Percentiles rank a stretch among this genome's conserved stretches.
phyloP scores from a whole-genome alignment of 2,888 invertebrate species.

The Cerceris rybyensis region DNA sequence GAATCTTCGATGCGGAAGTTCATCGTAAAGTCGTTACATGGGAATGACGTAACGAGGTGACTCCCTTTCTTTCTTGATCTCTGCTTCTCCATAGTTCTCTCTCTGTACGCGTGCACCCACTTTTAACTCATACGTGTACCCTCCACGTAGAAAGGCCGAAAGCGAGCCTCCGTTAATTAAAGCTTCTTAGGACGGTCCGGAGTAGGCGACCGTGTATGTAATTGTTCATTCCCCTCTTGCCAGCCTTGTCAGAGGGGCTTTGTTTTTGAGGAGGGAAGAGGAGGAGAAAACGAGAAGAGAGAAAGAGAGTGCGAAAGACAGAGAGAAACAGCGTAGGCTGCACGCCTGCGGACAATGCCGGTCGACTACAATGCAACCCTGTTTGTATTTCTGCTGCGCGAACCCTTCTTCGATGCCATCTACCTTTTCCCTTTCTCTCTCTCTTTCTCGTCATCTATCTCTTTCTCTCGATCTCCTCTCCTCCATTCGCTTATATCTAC shows the following conservation, averaged over 20 bases:
- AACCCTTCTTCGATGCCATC: constrained; percentile 56
- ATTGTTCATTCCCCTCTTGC: constrained; percentile 70
- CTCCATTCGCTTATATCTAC: neutral
- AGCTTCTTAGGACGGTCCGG: constrained; percentile 64
- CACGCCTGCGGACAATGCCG: constrained; percentile 60
- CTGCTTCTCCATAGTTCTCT: neutral
- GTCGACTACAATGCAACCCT: constrained; percentile 52
- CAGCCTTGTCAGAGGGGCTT: constrained; percentile 62
- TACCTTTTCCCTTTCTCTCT: constrained; percentile 18
- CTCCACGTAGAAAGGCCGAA: constrained; percentile 26
- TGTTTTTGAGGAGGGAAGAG: constrained; percentile 62
- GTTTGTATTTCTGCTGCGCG: constrained; percentile 59
- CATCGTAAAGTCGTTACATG: constrained; percentile 35
- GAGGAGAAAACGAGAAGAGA: constrained; percentile 8
- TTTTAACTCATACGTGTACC: constrained; percentile 5
- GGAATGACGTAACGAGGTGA: constrained; percentile 8
- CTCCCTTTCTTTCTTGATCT: neutral
- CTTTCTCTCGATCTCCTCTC: neutral
- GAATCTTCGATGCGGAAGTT: constrained; percentile 38
- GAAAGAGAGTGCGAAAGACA: neutral
- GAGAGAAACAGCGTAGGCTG: constrained; percentile 29
- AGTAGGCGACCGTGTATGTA: constrained; percentile 62
- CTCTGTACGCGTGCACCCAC: constrained; percentile 22
- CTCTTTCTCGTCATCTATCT: neutral
- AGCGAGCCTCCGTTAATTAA: constrained; percentile 65